Percentiles rank a stretch among this genome's conserved stretches.
Evolutionary conservation across 2,888 invertebrate species (phyloP).

Genomic region (Serrognathus titanus): DNA sequence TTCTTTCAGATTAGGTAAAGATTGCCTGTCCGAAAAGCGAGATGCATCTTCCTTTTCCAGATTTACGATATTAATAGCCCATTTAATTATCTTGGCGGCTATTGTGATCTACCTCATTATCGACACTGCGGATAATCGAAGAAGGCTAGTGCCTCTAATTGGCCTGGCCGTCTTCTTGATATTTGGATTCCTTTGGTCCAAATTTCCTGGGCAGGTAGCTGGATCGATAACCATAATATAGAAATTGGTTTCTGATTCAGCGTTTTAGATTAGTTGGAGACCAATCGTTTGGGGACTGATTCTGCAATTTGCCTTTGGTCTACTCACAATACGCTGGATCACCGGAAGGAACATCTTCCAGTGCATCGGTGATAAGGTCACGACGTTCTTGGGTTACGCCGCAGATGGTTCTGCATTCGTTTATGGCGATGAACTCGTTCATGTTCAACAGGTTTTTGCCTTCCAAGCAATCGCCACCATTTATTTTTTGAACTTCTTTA

Average conservation of each 20-base stretch:
- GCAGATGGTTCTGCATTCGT: slow-evolving; percentile 80
- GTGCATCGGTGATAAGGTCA: slow-evolving; percentile 62
- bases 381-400: slow-evolving; percentile 76
- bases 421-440: slow-evolving; percentile 68
- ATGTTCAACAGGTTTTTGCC: slow-evolving; percentile 66
- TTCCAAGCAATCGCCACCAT: slow-evolving; percentile 87
- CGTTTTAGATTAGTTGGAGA: slow-evolving; percentile 67
- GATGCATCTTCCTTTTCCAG: slow-evolving; percentile 43
- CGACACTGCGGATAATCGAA: slow-evolving; percentile 58
- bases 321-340: slow-evolving; percentile 82
- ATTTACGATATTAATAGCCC: slow-evolving; percentile 48
- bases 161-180: slow-evolving; percentile 64
- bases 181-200: slow-evolving; percentile 62
- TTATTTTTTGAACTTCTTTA: slow-evolving; percentile 89
- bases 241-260: neutral
- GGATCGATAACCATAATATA: neutral
- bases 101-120: slow-evolving; percentile 60
- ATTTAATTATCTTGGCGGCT: slow-evolving; percentile 49
- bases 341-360: slow-evolving; percentile 69
- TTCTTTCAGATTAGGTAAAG: slow-evolving; percentile 17
- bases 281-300: slow-evolving; percentile 76
- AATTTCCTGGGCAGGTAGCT: slow-evolving; percentile 54
- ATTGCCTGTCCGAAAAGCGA: slow-evolving; percentile 32
- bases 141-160: slow-evolving; percentile 64
- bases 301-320: slow-evolving; percentile 80